phyloP scores from a whole-genome alignment of 2,113 vertebrate species.

The Notiomystis cincta region DNA sequence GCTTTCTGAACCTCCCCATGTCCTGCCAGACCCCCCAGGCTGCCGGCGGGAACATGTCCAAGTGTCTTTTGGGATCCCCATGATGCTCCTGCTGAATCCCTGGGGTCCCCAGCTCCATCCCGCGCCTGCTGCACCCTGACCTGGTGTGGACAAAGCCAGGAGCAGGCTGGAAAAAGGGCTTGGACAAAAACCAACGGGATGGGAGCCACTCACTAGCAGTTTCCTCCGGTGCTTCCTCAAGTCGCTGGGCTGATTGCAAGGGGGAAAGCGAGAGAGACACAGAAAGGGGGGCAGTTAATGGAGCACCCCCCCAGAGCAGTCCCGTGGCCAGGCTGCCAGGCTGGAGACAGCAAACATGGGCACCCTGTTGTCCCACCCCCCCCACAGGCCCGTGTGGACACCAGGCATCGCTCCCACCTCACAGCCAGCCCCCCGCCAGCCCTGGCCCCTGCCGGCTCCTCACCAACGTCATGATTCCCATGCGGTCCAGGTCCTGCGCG shows the following conservation, averaged over 20 bases:
- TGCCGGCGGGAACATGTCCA: background rate
- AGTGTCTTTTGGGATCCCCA: slow-evolving; percentile 20
- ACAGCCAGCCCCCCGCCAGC: background rate
- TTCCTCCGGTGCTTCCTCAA: slow-evolving; percentile 95
- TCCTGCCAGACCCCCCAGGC: slow-evolving; percentile 37
- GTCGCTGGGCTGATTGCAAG: slow-evolving; percentile 88
- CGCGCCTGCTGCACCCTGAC: slow-evolving; percentile 57
- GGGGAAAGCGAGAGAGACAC: slow-evolving; percentile 70
- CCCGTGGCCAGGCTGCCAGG: background rate
- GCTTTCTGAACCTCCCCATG: slow-evolving; percentile 20
- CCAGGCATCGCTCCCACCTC: background rate
- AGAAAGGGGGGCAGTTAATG: slow-evolving; percentile 56
- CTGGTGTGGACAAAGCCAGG: slow-evolving; percentile 51
- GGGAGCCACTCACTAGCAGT: slow-evolving; percentile 85
- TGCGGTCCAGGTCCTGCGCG: slow-evolving; percentile 92
- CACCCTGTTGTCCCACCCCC: background rate
- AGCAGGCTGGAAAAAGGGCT: slow-evolving; percentile 61
- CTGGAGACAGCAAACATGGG: background rate
- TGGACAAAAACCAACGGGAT: slow-evolving; percentile 41
- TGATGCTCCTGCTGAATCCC: slow-evolving; percentile 27
- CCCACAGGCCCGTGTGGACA: fast-evolving
- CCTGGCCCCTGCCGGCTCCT: background rate
- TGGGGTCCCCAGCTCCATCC: slow-evolving; percentile 62
- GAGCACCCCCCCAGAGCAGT: background rate
- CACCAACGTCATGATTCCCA: slow-evolving; percentile 92